Conservation (phyloP, 2,797 vertebrate species). For the Sebastes paucispinis region DNA sequence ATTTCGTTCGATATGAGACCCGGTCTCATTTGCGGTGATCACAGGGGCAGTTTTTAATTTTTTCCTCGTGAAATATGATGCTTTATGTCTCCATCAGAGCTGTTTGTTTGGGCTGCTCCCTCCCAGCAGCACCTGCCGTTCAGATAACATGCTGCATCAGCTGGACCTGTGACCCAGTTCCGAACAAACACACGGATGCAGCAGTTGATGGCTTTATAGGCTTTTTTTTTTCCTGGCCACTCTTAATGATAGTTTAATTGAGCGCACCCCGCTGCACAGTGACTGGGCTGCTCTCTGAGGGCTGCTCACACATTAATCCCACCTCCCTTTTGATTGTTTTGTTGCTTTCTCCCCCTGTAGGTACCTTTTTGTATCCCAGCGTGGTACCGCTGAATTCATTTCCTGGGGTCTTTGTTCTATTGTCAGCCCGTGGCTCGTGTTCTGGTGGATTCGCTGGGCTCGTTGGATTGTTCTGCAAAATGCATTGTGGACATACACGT, state of each 20-base stretch:
- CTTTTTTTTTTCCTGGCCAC: slow-evolving; percentile 27
- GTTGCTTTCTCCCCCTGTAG: slow-evolving; percentile 52
- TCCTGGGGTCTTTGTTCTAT: slow-evolving; percentile 66
- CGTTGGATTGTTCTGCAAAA: slow-evolving; percentile 56
- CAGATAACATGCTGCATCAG: slow-evolving; percentile 46
- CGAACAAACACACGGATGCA: slow-evolving; percentile 41
- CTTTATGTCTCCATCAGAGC: slow-evolving; percentile 6
- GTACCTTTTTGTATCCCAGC: slow-evolving; percentile 62
- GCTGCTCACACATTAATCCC: slow-evolving; percentile 59
- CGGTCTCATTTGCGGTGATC: slow-evolving; percentile 14
- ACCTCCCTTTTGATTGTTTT: slow-evolving; percentile 63
- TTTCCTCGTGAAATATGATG: slow-evolving; percentile 20
- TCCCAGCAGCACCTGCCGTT: slow-evolving; percentile 38
- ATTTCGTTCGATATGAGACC: slow-evolving; percentile 37
- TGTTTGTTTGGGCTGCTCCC: slow-evolving; percentile 14
- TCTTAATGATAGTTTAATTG: slow-evolving; percentile 64
- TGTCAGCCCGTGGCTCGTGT: slow-evolving; percentile 46
- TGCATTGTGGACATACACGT: slow-evolving; percentile 23
- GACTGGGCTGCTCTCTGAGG: slow-evolving; percentile 44
- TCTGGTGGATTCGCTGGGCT: slow-evolving; percentile 65
- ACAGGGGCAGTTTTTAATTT: slow-evolving; percentile 28
- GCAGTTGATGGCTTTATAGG: slow-evolving; percentile 26
- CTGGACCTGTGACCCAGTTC: slow-evolving; percentile 48
- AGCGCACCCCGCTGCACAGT: slow-evolving; percentile 8
- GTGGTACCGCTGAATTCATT: slow-evolving; percentile 59